A percentile compares a stretch with the other conserved stretches of the same genome.
These are phyloP conservation scores for Caerostris extrusa DNA, from an alignment of 1,140 invertebrate genomes.

Conservation along the genomic window DNA sequence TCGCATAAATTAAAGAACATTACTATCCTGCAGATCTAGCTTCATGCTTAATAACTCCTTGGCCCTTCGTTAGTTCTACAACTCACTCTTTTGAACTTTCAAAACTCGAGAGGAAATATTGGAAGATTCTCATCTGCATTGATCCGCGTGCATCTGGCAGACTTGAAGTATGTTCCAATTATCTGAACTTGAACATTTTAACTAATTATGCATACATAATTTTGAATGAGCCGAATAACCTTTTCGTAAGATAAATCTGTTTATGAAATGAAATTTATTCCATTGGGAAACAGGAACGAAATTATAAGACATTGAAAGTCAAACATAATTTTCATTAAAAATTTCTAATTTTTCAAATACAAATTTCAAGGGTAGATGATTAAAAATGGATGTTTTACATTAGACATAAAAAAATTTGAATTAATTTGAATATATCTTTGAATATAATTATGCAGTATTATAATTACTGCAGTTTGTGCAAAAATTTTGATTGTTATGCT, in stretches of 20 bases:
- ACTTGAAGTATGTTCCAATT: conserved; percentile 24
- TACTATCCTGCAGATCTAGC: background rate
- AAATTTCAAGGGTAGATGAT: too few species aligned
- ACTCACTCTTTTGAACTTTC: background rate
- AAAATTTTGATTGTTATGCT: too few species aligned
- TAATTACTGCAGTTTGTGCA: too few species aligned
- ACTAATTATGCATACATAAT: conserved; percentile 20
- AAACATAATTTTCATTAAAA: too few species aligned
- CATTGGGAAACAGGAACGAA: background rate
- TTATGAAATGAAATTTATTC: background rate
- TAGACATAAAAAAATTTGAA: too few species aligned
- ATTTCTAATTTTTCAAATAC: too few species aligned
- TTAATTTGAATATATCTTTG: too few species aligned
- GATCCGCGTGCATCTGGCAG: conserved; percentile 17
- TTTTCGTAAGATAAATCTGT: background rate
- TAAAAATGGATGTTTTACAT: too few species aligned
- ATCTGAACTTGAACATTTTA: background rate
- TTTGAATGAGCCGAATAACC: background rate
- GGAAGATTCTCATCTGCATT: conserved; percentile 29
- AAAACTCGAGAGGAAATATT: background rate
- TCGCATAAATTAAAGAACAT: background rate
- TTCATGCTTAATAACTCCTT: conserved; percentile 18
- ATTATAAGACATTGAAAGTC: too few species aligned
- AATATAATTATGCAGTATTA: too few species aligned
- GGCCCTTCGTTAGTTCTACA: background rate